Percentiles rank a stretch among this genome's conserved stretches.
Conservation (phyloP, 2,888 invertebrate species). For the Seira sanloemensis region DNA sequence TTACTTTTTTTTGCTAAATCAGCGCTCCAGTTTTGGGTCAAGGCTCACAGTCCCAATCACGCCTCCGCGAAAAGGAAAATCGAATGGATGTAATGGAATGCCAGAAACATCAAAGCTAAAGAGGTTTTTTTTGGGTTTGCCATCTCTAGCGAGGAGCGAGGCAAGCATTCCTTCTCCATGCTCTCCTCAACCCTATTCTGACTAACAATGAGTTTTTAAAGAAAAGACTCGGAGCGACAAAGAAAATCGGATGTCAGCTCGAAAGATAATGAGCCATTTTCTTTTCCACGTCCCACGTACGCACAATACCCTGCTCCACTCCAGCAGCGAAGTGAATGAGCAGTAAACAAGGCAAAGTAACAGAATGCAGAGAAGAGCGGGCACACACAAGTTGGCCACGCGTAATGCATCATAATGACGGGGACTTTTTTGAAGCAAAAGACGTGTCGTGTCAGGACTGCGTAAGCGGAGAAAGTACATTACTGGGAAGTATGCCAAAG, state of each 20-base stretch:
- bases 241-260: background rate
- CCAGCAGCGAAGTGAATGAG: background rate
- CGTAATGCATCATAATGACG: conserved; percentile 40
- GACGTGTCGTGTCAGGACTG: conserved; percentile 4
- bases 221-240: background rate
- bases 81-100: background rate
- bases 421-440: background rate
- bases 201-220: background rate
- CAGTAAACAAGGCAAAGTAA: background rate
- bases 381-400: conserved; percentile 12
- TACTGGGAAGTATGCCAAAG: background rate
- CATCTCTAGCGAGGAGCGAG: background rate
- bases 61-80: no score
- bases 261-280: conserved; percentile 37
- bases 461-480: background rate
- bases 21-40: background rate
- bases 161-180: background rate
- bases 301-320: background rate
- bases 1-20: background rate
- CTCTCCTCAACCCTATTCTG: background rate
- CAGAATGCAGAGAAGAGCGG: conserved; percentile 18
- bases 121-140: background rate
- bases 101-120: background rate
- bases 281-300: no score
- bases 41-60: no score